phyloP scores from a whole-genome alignment of 2,888 invertebrate species.

The Polyommatus iphigenia region DNA sequence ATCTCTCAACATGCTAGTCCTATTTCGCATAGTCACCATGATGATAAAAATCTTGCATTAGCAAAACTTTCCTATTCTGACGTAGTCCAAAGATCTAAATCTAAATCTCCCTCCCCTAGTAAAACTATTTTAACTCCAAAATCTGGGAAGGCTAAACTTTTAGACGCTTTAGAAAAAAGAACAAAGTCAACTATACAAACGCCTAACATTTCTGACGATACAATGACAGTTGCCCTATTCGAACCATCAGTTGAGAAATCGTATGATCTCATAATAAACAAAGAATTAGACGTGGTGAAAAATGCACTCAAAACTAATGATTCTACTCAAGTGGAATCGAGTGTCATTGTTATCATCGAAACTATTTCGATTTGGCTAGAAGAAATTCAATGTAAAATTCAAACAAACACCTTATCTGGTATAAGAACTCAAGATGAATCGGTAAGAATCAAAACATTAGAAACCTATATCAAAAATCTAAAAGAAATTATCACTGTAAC shows the following conservation, averaged over 20 bases:
- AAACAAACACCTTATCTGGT: slow-evolving; percentile 57
- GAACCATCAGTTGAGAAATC: slow-evolving; percentile 71
- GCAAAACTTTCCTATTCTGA: slow-evolving; percentile 71
- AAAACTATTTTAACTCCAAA: slow-evolving; percentile 56
- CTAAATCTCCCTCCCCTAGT: slow-evolving; percentile 73
- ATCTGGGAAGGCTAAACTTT: slow-evolving; percentile 62
- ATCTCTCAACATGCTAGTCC: slow-evolving; percentile 68
- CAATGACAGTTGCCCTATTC: slow-evolving; percentile 60
- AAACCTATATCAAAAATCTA: slow-evolving; percentile 80
- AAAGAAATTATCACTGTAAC: slow-evolving; percentile 84
- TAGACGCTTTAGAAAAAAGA: slow-evolving; percentile 66
- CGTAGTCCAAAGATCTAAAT: slow-evolving; percentile 73
- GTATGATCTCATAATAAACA: slow-evolving; percentile 78
- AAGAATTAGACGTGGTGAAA: slow-evolving; percentile 80
- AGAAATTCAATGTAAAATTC: slow-evolving; percentile 90
- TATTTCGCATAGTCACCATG: slow-evolving; percentile 44
- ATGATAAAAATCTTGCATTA: slow-evolving; percentile 44
- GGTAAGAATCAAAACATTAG: slow-evolving; percentile 62
- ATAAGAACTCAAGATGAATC: slow-evolving; percentile 53
- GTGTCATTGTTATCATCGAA: slow-evolving; percentile 87
- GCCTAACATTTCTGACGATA: slow-evolving; percentile 53
- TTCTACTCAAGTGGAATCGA: slow-evolving; percentile 82
- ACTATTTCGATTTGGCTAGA: slow-evolving; percentile 92
- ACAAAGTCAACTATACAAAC: slow-evolving; percentile 57
- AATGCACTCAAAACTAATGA: slow-evolving; percentile 81